phyloP scores from a whole-genome alignment of 2,797 vertebrate genomes.

The Oryzias sinensis region DNA sequence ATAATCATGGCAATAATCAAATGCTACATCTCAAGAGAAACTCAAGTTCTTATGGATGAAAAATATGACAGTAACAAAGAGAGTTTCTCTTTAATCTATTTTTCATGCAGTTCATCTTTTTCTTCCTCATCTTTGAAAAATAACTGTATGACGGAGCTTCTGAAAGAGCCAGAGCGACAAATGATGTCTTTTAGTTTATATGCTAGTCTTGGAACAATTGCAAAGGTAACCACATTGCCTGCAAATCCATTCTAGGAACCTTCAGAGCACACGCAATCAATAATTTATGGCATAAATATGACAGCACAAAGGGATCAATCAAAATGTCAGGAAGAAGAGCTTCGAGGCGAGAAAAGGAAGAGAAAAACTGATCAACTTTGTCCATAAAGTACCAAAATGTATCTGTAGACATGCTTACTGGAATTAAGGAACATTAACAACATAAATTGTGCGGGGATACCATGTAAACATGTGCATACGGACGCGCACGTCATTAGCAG shows the following conservation, averaged over 20 bases:
- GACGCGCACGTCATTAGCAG: conserved; percentile 18
- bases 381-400: background rate
- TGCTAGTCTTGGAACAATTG: background rate
- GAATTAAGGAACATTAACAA: conserved; percentile 14
- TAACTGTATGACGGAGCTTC: background rate
- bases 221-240: background rate
- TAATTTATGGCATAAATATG: background rate
- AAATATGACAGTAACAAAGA: background rate
- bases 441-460: conserved; percentile 9
- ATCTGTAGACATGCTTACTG: background rate
- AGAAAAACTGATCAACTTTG: background rate
- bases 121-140: background rate
- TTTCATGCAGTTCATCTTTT: conserved; percentile 1
- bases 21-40: background rate
- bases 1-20: too few species aligned
- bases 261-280: background rate
- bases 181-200: background rate
- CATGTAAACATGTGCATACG: conserved; percentile 1
- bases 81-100: conserved; percentile 1
- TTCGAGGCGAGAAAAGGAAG: background rate
- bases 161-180: background rate
- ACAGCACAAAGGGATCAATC: background rate
- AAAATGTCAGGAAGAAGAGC: background rate
- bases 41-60: background rate
- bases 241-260: background rate